Conservation (phyloP, 2,888 invertebrate genomes). For the Agrotis puta region DNA sequence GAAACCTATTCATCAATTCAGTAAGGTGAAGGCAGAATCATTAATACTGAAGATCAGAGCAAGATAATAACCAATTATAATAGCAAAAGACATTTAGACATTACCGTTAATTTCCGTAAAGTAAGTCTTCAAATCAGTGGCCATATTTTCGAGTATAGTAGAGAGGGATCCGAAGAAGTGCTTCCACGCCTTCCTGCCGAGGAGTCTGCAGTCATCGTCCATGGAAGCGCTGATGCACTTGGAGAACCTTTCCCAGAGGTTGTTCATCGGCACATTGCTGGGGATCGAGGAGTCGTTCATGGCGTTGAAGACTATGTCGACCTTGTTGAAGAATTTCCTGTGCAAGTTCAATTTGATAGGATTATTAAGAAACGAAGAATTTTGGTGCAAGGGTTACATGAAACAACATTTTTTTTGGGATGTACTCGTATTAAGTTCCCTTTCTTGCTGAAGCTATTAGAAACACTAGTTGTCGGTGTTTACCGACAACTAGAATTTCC, state of each 20-base stretch:
- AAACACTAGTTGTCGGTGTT: too few relatives aligned
- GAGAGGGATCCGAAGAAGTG: conserved; percentile 79
- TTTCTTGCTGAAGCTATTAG: too few relatives aligned
- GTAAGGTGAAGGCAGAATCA: too few relatives aligned
- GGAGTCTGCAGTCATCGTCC: conserved; percentile 70
- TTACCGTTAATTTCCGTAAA: conserved; percentile 84
- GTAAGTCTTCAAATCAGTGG: conserved; percentile 79
- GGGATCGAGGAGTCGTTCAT: conserved; percentile 69
- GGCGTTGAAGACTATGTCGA: conserved; percentile 80
- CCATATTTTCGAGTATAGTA: conserved; percentile 74
- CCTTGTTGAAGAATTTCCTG: conserved; percentile 81
- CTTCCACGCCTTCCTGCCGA: conserved; percentile 77
- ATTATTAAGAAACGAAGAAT: not conserved
- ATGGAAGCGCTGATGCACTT: conserved; percentile 70
- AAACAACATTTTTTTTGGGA: too few relatives aligned
- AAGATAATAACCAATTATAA: not conserved
- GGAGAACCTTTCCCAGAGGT: conserved; percentile 76
- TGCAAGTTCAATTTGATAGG: conserved; percentile 15
- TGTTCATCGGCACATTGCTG: conserved; percentile 69
- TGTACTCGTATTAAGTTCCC: too few relatives aligned
- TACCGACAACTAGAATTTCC: not conserved
- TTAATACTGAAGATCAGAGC: too few relatives aligned
- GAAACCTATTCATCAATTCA: too few relatives aligned
- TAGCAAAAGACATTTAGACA: too few relatives aligned
- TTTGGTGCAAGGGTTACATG: too few relatives aligned